Evolutionary conservation across 2,113 vertebrate species (phyloP).

Genomic region (Pelvicachromis taeniatus): DNA sequence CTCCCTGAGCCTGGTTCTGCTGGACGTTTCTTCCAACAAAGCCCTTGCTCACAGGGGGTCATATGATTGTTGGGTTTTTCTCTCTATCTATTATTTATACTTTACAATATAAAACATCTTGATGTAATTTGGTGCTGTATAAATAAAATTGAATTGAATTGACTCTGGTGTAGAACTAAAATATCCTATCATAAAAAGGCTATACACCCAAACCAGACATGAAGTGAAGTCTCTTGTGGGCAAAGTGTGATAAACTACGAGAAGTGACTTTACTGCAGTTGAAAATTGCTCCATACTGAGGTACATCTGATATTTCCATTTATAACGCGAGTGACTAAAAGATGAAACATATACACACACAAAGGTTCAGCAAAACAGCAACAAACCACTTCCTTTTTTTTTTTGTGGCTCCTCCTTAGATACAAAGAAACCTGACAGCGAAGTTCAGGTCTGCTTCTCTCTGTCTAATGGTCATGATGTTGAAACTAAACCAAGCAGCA

Average conservation of each 20-base stretch:
- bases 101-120: too few relatives aligned
- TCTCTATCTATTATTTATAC: too few relatives aligned
- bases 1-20: too few relatives aligned
- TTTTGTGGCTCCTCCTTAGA: neutral
- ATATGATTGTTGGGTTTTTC: too few relatives aligned
- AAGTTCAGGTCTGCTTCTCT: neutral
- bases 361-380: neutral
- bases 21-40: too few relatives aligned
- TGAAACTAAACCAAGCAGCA: neutral
- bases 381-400: conserved; percentile 13
- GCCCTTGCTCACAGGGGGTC: too few relatives aligned
- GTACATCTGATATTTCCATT: neutral
- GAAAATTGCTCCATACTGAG: neutral
- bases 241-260: neutral
- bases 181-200: too few relatives aligned
- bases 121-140: too few relatives aligned
- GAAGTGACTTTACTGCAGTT: neutral
- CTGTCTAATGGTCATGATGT: neutral
- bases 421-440: neutral
- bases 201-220: too few relatives aligned
- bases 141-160: too few relatives aligned
- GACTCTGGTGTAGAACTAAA: too few relatives aligned
- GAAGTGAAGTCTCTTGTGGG: neutral
- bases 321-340: neutral
- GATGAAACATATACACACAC: neutral